Base-by-base conservation (phyloP, 2,888 invertebrate species). In the Acronicta leporina region DNA sequence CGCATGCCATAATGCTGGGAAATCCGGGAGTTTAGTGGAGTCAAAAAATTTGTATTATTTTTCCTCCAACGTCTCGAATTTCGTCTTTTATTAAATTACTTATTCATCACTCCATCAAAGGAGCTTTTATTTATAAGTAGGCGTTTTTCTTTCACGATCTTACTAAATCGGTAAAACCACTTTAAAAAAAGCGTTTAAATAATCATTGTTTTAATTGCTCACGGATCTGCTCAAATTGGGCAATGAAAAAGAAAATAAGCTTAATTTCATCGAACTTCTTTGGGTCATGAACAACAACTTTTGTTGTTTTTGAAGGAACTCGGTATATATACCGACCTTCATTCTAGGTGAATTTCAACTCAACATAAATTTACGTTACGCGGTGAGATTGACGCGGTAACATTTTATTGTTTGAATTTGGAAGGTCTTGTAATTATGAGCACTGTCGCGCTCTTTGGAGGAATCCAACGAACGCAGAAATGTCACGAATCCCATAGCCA, bases 311-410 rank as follows among this genome's bases (percentile, higher is more conserved):
- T 41, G 30, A 27, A 27, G 3, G 14, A 46, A 27, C 14, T 43
- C 46, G 10, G 27, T 14, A 35, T 42, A 44, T 14, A 35, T 42
- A 44, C 20, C 27, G 30, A 52, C 60, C 56, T 65, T 54, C 47
- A 15, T 27, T 38, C 43, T 27, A 25, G 6, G 20, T 30, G 45
- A 44, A 27, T 45, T 52, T 47, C 46, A 61, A 55, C 58, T 47
- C 33, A 25, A 52, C 66, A 75, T 57, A 72, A 40, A 72, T 58
- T 76, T 46, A 58, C 44, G 50, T 68, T 76, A 67, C 68, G 57
- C 77, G 8, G 41, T 43, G 51, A 38, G 46, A 53, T 46, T 58
- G 62, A 50, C 68, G 55, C 53, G 44, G 38, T 46, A 55, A 65
- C 48, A 55, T 33, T 33, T 11, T 33, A 10, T 56, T 44, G 60